Base-by-base conservation (phyloP, 1,140 invertebrate species). In the Planococcus citri region DNA sequence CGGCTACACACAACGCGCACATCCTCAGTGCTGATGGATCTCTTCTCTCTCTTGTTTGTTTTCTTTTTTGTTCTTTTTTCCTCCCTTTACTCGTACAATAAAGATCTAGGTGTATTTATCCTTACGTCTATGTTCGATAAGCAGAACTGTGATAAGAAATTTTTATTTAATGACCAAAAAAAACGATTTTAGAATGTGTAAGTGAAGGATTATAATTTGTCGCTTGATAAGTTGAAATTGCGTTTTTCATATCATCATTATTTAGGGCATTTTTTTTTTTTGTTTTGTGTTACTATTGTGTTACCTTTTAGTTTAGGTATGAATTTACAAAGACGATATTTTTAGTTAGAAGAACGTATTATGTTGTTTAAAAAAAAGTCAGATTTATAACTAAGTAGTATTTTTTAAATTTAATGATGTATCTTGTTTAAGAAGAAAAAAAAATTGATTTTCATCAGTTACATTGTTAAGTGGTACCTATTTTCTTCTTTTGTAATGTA, bases 71-170 rank as follows among this genome's bases (percentile, higher is more conserved):
- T 33, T 33, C 12, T 6, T 51, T 17, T 51, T 51, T 51, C 10
- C 41, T 20, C 17, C 10, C 3, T n/a, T 51, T 17, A 9, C 41
- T 51, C 4, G 41, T 51, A 51, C 41, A 14, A 51, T 17, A 20
- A 51, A 51, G 41, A 51, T 51, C 41, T 51, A 51, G 17, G n/a
- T n/a, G n/a, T 51, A 3, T 51, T 17, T 51, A 51, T 51, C 17
- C n/a, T 51, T 51, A 33, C 29, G 29, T 33, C 12, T 3, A 33
- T 51, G 17, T 51, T 51, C 41, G n/a, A 20, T 51, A 51, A 51
- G 41, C 41, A n/a, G n/a, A 51, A 51, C 41, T 51, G 41, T 51
- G 41, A 51, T 51, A 51, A 14, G 41, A 51, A 51, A 51, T 51
- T 51, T 51, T 51, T 51, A 51, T 51, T 51, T 51, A 3, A 51